A percentile compares a stretch with the other conserved stretches of the same genome.
Evolutionary conservation across 1,140 invertebrate genomes (phyloP).

Genomic region (Trialeurodes vaporariorum): DNA sequence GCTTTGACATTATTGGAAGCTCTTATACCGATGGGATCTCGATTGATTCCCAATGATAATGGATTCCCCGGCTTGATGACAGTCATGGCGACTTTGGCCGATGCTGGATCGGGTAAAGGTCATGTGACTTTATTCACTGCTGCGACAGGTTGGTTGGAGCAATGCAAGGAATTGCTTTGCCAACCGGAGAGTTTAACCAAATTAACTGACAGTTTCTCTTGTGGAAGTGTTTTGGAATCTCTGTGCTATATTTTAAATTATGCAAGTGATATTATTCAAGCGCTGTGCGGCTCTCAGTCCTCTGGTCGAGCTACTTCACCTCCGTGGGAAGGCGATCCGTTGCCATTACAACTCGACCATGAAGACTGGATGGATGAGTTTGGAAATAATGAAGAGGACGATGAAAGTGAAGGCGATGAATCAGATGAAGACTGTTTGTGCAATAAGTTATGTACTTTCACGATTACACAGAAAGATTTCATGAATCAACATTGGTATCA

Average conservation of each 20-base stretch:
- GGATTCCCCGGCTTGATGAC: slow-evolving; percentile 73
- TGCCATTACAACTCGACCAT: slow-evolving; percentile 51
- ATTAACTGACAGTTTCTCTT: background rate
- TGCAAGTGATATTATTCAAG: slow-evolving; percentile 42
- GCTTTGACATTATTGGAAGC: slow-evolving; percentile 59
- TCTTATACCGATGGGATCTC: slow-evolving; percentile 59
- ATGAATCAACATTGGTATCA: slow-evolving; percentile 98
- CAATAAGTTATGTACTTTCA: slow-evolving; percentile 93
- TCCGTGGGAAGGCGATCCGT: slow-evolving; percentile 65
- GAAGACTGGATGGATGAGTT: slow-evolving; percentile 76
- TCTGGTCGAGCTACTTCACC: slow-evolving; percentile 46
- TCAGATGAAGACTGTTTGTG: slow-evolving; percentile 90
- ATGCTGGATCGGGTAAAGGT: slow-evolving; percentile 60
- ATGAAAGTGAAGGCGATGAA: slow-evolving; percentile 83
- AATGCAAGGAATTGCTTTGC: slow-evolving; percentile 41
- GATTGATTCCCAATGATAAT: slow-evolving; percentile 52
- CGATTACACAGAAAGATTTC: slow-evolving; percentile 92
- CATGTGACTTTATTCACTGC: slow-evolving; percentile 69
- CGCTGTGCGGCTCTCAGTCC: slow-evolving; percentile 26
- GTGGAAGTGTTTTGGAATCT: slow-evolving; percentile 49
- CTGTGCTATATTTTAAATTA: slow-evolving; percentile 67
- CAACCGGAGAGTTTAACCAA: slow-evolving; percentile 40
- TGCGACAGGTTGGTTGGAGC: slow-evolving; percentile 60
- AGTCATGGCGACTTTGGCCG: slow-evolving; percentile 70
- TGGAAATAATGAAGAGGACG: slow-evolving; percentile 50